Conservation (phyloP, 2,888 invertebrate genomes). For the Standfussiana lucernea region DNA sequence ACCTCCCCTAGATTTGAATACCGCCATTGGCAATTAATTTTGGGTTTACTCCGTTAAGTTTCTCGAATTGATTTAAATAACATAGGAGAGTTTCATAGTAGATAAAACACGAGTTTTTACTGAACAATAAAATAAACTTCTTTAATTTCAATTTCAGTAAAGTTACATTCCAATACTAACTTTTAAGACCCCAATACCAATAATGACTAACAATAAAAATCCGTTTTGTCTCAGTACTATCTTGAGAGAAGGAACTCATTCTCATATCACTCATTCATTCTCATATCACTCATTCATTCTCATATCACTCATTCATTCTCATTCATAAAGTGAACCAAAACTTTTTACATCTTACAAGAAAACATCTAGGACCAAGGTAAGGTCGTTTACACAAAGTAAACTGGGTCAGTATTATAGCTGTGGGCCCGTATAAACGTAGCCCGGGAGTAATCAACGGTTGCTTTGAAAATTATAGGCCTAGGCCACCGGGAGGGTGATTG, state of each 20-base stretch:
- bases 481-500: conserved; percentile 21
- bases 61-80: no score
- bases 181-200: conserved; percentile 3
- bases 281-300: conserved; percentile 24
- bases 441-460: conserved; percentile 60
- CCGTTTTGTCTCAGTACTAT: neutral
- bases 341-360: conserved; percentile 47
- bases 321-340: conserved; percentile 43
- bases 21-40: no score
- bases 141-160: neutral
- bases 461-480: conserved; percentile 61
- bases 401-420: conserved; percentile 60
- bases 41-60: no score
- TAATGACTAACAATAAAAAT: conserved; percentile 11
- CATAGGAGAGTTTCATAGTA: no score
- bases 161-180: neutral
- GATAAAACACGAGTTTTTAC: neutral
- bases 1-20: no score
- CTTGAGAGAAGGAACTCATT: conserved; percentile 1
- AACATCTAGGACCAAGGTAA: conserved; percentile 40
- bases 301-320: conserved; percentile 24
- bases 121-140: neutral
- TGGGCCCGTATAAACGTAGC: conserved; percentile 36
- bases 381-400: conserved; percentile 58
- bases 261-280: conserved; percentile 22